Evolutionary conservation across 2,113 vertebrate species (phyloP).

Genomic region (Salminus brasiliensis): DNA sequence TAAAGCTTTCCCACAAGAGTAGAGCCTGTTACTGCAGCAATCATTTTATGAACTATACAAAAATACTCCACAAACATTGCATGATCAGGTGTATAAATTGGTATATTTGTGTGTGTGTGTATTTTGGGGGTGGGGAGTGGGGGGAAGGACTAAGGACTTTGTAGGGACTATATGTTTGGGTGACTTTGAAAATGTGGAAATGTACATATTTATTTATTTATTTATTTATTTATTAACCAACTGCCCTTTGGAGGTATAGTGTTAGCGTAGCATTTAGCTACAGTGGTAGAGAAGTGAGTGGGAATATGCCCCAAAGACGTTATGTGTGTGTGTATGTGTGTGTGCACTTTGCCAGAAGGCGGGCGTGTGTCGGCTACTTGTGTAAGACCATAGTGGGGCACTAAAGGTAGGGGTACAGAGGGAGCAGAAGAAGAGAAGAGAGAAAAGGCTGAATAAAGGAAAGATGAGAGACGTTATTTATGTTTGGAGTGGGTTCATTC

Average conservation of each 20-base stretch:
- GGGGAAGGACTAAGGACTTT: no score
- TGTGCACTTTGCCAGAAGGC: slow-evolving; percentile 33
- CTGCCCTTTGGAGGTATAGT: no score
- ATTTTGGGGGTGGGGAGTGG: no score
- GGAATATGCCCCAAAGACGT: neutral
- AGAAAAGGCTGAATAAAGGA: slow-evolving; percentile 56
- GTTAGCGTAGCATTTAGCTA: neutral
- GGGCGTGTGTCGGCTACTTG: slow-evolving; percentile 17
- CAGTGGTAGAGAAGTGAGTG: neutral
- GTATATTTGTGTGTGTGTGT: no score
- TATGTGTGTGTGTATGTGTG: slow-evolving; percentile 43
- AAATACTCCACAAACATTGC: no score
- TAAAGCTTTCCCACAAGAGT: neutral
- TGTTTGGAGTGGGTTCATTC: slow-evolving; percentile 78
- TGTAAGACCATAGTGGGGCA: slow-evolving; percentile 23
- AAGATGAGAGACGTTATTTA: slow-evolving; percentile 79
- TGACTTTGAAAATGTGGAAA: neutral
- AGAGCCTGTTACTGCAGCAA: neutral
- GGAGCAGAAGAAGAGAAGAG: slow-evolving; percentile 60
- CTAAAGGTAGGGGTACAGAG: slow-evolving; percentile 45
- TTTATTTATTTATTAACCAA: neutral
- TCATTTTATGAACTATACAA: no score
- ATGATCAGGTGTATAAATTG: no score
- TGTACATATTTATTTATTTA: no score
- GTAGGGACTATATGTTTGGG: no score